Conservation (phyloP, 2,797 vertebrate species). For the Luscinia megarhynchos region DNA sequence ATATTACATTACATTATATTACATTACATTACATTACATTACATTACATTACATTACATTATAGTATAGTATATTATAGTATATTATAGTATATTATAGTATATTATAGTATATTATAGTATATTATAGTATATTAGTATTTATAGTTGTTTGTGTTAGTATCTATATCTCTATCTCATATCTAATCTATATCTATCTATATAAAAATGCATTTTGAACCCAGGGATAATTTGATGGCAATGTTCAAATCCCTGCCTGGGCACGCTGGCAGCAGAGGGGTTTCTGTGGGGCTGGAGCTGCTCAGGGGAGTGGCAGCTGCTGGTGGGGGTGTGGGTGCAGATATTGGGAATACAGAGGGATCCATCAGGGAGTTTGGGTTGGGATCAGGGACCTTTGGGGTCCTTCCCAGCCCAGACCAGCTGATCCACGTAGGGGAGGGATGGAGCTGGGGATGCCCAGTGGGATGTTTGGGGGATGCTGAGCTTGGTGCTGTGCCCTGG, state of each 20-base stretch:
- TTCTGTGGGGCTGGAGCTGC: not conserved
- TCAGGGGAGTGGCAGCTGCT: not conserved
- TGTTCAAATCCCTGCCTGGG: not conserved
- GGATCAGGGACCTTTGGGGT: not conserved
- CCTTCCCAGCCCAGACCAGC: not conserved
- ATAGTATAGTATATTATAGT: too few relatives aligned
- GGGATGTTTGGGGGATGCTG: not conserved
- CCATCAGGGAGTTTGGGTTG: accelerated
- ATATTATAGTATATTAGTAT: too few relatives aligned
- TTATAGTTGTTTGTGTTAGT: too few relatives aligned
- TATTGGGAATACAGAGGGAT: accelerated
- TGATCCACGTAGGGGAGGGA: not conserved
- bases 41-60: too few relatives aligned
- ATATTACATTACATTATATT: too few relatives aligned
- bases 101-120: too few relatives aligned
- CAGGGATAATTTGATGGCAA: not conserved
- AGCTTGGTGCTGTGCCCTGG: accelerated
- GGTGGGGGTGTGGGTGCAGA: too few relatives aligned
- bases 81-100: too few relatives aligned
- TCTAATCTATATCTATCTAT: not conserved
- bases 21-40: too few relatives aligned
- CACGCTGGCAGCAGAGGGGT: not conserved
- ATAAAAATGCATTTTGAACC: too few relatives aligned
- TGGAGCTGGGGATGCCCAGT: not conserved
- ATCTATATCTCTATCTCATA: too few relatives aligned